Evolutionary conservation across 2,113 vertebrate species (phyloP), one percentile per base, ranked within the genome.

Genomic region (Strix uralensis): DNA sequence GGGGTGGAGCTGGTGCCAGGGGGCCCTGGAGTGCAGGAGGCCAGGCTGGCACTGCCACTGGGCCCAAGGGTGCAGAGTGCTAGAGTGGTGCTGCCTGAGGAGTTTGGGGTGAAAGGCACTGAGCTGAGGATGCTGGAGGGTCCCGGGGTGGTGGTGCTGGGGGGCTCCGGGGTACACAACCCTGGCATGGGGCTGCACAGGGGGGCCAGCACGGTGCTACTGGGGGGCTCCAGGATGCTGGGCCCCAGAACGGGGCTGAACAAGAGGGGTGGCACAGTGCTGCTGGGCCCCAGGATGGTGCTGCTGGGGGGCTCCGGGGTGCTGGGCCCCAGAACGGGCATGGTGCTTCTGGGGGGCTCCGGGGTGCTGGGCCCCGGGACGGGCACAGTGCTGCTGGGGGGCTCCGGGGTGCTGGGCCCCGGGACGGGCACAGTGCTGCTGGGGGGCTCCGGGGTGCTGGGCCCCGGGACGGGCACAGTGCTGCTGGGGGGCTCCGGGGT

Each of bases 171-270:
- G 14, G 5, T 63, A 19, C 40, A 18, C 7, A 10, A 1, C 2
- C 6, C 34, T 4, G 6, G 38, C 15, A 29, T 10, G 4, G 55
- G 21, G 8, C 46, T 30, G 49, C 51, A 32, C 11, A 5, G 7
- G 10, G 58, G 1, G 2, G 0, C 36, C 36, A 32, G 32, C 0
- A 29, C 0, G 0, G 22, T 9, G n/a, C 7, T 71, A 11, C 16
- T 5, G 2, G 55, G 0, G 0, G 20, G 20, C 46, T 47, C 19
- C 46, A 20, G 46, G 19, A 19, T 9, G 19, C 46, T 47, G 46
- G 46, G 46, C 46, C 46, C 19, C 20, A 20, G 46, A 20, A 47
- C 18, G 6, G 46, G 46, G 46, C 46, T 83, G 15, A 44, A 44
- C 34, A 4, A 1, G 10, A 0, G 9, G 15, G 46, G 18, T 47